Evolutionary conservation across 1,140 invertebrate species (phyloP), one percentile per base, ranked within the genome.

Genomic region (Drosophila arizonae): DNA sequence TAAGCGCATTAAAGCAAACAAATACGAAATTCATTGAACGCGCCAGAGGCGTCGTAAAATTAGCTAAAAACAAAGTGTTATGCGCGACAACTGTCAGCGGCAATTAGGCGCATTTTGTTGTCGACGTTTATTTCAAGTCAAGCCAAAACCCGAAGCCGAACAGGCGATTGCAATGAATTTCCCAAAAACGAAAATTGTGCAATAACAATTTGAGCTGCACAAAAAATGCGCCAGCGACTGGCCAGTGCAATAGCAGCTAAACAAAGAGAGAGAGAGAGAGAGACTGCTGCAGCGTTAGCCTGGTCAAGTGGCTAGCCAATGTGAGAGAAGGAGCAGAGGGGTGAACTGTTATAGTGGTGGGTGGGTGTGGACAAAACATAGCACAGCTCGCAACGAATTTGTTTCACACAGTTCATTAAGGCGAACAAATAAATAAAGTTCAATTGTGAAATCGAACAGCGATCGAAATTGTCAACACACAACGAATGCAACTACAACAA

Each of bases 321-420:
- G 43, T 4, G 13, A 15, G 13, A 4, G 43, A n/a, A n/a, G 43
- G 41, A 10, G 13, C 10, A 41, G 39, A 13, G 41, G 60, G 48
- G 73, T 30, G 17, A 41, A 39, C 65, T 69, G 68, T 61, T 58
- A 57, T 28, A 30, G 33, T 26, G 26, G 17, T 73, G 68, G 74
- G 65, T 69, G 63, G 74, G 55, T 68, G 33, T 65, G 62, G 71
- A 76, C 57, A 76, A 36, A 72, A 52, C 56, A 26, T 24, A 64
- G 50, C 56, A 58, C 54, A 39, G 15, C 48, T 48, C 50, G 55
- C 63, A 72, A 57, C 74, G 71, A 67, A 71, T 73, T 72, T 67
- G 69, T 86, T 86, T 88, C 84, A 84, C 79, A 88, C 84, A 87
- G 70, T 87, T 88, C 84, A 88, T 88, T 87, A 88, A 79, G 79